A percentile compares a stretch with the other conserved stretches of the same genome.
Conservation (phyloP, 2,888 invertebrate species). For the Heteromyza rotundicornis region DNA sequence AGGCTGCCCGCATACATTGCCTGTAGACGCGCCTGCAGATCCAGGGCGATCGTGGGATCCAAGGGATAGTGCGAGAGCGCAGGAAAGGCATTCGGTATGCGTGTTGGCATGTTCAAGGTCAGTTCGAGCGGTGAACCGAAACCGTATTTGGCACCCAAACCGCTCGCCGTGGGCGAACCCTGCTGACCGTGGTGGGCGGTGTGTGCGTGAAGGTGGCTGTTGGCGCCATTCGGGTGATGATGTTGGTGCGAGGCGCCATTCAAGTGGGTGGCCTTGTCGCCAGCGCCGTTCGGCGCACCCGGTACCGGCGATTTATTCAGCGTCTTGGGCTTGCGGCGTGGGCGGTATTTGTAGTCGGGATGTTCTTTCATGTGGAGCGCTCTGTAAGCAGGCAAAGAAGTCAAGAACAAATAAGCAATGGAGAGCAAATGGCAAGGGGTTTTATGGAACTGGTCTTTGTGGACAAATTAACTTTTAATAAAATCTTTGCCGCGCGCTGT, state of each 20-base stretch:
- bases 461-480: conserved; percentile 31
- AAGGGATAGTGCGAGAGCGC: conserved; percentile 57
- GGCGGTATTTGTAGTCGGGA: conserved; percentile 91
- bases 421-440: not conserved
- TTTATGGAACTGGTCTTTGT: conserved; percentile 27
- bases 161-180: conserved; percentile 36
- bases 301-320: conserved; percentile 69
- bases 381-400: conserved; percentile 64
- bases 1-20: conserved; percentile 62
- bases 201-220: conserved; percentile 17
- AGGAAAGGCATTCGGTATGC: conserved; percentile 50
- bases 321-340: conserved; percentile 85
- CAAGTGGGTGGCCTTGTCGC: conserved; percentile 41
- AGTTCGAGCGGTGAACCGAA: conserved; percentile 60
- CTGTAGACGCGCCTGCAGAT: conserved; percentile 61
- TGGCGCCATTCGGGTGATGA: not conserved
- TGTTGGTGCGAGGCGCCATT: conserved; percentile 24
- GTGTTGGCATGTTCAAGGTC: conserved; percentile 52
- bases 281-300: conserved; percentile 30
- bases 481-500: conserved; percentile 18
- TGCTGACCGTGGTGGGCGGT: conserved; percentile 33
- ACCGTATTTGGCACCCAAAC: conserved; percentile 54
- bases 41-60: conserved; percentile 61
- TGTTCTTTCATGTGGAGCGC: conserved; percentile 93
- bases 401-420: not conserved